Evolutionary conservation across 2,113 vertebrate species (phyloP).

Genomic region (Prietella phreatophila): DNA sequence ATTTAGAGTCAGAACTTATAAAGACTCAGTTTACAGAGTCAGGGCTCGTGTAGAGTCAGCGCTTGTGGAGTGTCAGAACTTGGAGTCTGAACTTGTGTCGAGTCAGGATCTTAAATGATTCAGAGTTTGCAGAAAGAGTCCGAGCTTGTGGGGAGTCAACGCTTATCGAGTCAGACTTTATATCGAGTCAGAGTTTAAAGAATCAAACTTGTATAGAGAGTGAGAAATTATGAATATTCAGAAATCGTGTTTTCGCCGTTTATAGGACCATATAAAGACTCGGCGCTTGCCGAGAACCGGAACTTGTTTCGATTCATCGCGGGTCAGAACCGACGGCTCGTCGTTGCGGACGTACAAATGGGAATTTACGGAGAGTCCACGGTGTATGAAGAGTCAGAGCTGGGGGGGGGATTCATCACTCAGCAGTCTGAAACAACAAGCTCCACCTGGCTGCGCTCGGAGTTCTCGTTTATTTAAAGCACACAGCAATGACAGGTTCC

Average conservation of each 20-base stretch:
- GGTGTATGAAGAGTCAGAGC: neutral
- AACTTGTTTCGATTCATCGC: neutral
- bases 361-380: neutral
- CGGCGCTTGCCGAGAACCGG: neutral
- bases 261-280: neutral
- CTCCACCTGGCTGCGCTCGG: neutral
- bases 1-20: neutral
- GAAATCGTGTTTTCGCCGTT: neutral
- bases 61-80: neutral
- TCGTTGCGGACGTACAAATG: neutral
- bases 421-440: neutral
- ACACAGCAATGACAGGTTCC: too few relatives aligned
- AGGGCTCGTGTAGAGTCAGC: neutral
- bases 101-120: neutral
- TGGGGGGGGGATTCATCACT: neutral
- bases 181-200: neutral
- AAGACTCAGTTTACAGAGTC: neutral
- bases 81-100: neutral
- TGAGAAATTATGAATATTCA: neutral
- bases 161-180: neutral
- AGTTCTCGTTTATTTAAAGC: neutral
- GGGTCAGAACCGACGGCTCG: neutral
- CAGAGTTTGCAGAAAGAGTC: neutral
- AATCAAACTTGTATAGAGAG: neutral
- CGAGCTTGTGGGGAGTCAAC: neutral